phyloP scores from a whole-genome alignment of 2,888 invertebrate species.

The Sarcophaga rosellei region DNA sequence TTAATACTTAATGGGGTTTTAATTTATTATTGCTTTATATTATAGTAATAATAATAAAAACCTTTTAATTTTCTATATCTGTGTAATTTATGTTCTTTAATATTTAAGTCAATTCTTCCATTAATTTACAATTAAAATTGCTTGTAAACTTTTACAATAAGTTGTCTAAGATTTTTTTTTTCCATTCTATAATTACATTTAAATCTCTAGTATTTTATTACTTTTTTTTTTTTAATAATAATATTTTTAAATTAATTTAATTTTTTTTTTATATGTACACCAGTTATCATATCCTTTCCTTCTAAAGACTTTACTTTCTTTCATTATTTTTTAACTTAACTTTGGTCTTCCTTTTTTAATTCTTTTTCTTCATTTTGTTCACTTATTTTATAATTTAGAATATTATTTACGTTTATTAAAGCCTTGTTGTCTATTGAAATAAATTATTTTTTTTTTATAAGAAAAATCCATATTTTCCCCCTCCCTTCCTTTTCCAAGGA shows the following conservation, averaged over 20 bases:
- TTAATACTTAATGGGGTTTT: neutral
- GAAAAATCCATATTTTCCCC: conserved; percentile 46
- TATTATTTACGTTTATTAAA: conserved; percentile 66
- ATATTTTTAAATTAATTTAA: conserved; percentile 23
- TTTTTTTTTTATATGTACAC: neutral
- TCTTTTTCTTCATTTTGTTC: conserved; percentile 35
- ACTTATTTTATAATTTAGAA: conserved; percentile 69
- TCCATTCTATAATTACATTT: conserved; percentile 21
- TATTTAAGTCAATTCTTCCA: conserved; percentile 42
- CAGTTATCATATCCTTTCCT: neutral
- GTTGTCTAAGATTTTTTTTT: neutral
- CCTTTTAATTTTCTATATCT: neutral
- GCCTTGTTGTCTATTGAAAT: conserved; percentile 47
- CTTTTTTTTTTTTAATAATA: neutral
- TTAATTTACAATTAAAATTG: conserved; percentile 68
- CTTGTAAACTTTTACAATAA: conserved; percentile 38
- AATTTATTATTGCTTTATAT: conserved; percentile 8
- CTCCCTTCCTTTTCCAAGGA: neutral
- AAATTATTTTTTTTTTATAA: neutral
- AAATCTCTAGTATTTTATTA: neutral
- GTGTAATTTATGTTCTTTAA: neutral
- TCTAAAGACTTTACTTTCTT: conserved; percentile 1
- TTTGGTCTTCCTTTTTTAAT: conserved; percentile 37
- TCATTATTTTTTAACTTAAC: conserved; percentile 2
- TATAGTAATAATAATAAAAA: neutral